These are phyloP conservation scores for Agonum fuliginosum DNA, from an alignment of 2,888 invertebrate species.

Conservation along the genomic window DNA sequence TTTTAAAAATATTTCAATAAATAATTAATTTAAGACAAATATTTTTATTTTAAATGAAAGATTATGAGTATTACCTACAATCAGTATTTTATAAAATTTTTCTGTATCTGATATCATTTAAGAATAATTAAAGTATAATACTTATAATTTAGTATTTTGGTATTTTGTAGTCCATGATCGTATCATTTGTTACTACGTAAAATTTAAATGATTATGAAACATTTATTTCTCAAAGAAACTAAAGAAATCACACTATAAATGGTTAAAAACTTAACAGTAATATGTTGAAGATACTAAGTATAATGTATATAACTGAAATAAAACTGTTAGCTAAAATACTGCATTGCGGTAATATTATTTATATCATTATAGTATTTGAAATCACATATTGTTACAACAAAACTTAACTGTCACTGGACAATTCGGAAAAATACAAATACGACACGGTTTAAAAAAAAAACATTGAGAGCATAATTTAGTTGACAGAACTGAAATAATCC, in stretches of 20 bases:
- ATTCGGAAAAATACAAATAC: constrained; percentile 25
- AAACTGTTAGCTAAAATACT: constrained; percentile 37
- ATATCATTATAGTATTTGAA: constrained; percentile 20
- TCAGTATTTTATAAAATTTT: too few species aligned
- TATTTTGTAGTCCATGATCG: too few species aligned
- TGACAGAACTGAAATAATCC: constrained; percentile 77
- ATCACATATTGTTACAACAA: constrained; percentile 32
- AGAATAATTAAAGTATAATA: too few species aligned
- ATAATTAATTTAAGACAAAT: too few species aligned
- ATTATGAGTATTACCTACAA: too few species aligned
- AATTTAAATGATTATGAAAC: too few species aligned
- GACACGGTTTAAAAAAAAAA: constrained; percentile 15
- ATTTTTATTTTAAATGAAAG: too few species aligned
- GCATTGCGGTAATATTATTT: constrained; percentile 17
- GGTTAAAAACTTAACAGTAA: constrained; percentile 38
- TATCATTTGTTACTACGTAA: too few species aligned
- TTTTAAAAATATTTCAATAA: too few species aligned
- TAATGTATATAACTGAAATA: constrained; percentile 11
- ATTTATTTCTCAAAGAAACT: constrained; percentile 39
- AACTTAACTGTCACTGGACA: constrained; percentile 25
- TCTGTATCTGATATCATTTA: too few species aligned
- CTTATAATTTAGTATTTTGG: too few species aligned
- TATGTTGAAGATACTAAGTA: constrained; percentile 17
- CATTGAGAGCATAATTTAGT: constrained; percentile 62
- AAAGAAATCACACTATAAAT: constrained; percentile 22